A percentile compares a stretch with the other conserved stretches of the same genome.
Evolutionary conservation across 2,113 vertebrate species (phyloP).

Genomic region (Eubucco bourcierii): DNA sequence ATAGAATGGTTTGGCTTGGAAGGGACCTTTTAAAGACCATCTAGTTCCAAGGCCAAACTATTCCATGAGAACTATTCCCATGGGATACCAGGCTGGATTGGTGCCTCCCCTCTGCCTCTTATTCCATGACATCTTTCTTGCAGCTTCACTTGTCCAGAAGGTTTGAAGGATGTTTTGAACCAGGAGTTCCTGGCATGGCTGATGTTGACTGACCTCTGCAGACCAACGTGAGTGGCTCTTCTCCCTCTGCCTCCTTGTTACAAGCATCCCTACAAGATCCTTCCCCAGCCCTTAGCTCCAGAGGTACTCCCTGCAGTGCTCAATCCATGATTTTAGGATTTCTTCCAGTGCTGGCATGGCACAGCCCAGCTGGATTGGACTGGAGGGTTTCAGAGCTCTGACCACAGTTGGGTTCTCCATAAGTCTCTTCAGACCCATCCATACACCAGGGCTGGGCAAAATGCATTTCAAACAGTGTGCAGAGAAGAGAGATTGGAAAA

Average conservation of each 20-base stretch:
- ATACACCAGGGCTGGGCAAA: background rate
- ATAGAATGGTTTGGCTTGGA: too few species aligned
- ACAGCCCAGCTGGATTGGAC: too few species aligned
- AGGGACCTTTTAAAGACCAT: too few species aligned
- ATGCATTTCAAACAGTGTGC: too few species aligned
- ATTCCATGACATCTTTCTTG: background rate
- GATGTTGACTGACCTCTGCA: constrained; percentile 33
- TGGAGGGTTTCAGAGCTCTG: background rate
- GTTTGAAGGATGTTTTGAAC: background rate
- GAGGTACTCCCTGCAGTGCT: background rate
- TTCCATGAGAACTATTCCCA: too few species aligned
- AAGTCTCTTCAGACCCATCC: background rate
- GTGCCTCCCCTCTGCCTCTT: background rate
- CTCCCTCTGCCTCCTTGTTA: accelerated
- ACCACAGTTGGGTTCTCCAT: background rate
- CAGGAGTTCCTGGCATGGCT: constrained; percentile 29
- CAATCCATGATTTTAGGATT: accelerated
- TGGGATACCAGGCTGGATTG: too few species aligned
- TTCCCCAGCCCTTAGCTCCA: background rate
- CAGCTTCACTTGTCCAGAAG: background rate
- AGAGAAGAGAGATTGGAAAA: background rate
- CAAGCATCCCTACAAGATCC: background rate
- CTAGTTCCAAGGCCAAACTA: too few species aligned
- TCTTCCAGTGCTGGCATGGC: accelerated
- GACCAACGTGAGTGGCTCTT: background rate